Conservation (phyloP, 1,140 invertebrate genomes). For the Myzus persicae region DNA sequence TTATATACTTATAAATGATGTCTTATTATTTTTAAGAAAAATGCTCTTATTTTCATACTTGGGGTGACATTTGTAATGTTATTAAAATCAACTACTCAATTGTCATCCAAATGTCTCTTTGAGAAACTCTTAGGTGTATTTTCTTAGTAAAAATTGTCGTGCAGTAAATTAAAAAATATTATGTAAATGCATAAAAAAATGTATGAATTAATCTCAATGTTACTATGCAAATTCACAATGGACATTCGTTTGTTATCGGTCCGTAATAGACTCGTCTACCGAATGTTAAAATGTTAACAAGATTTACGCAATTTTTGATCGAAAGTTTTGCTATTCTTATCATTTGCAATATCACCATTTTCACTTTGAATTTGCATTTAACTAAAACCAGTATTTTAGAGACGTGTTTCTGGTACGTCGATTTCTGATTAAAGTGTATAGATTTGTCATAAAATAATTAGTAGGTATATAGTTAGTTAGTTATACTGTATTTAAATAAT, state of each 20-base stretch:
- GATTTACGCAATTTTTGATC: conserved; percentile 13
- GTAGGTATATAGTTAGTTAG: too few relatives aligned
- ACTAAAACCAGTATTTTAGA: conserved; percentile 1
- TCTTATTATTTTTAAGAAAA: background rate
- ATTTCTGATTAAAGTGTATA: background rate
- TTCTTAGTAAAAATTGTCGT: background rate
- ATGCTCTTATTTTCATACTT: background rate
- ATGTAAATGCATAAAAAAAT: background rate
- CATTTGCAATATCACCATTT: background rate
- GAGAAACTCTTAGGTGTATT: background rate
- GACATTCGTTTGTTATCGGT: background rate
- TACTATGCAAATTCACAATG: background rate
- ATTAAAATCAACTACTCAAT: background rate
- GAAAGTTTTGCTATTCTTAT: conserved; percentile 1
- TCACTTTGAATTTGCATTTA: background rate
- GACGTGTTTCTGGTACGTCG: background rate
- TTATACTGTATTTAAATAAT: too few relatives aligned
- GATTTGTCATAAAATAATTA: background rate
- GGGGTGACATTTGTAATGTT: background rate
- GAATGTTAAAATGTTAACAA: conserved; percentile 12
- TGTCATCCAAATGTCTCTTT: background rate
- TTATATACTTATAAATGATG: background rate
- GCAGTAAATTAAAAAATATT: background rate
- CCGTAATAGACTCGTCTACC: background rate
- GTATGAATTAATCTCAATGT: background rate